Evolutionary conservation across 1,140 invertebrate genomes (phyloP).

Genomic region (Nymphalis io): DNA sequence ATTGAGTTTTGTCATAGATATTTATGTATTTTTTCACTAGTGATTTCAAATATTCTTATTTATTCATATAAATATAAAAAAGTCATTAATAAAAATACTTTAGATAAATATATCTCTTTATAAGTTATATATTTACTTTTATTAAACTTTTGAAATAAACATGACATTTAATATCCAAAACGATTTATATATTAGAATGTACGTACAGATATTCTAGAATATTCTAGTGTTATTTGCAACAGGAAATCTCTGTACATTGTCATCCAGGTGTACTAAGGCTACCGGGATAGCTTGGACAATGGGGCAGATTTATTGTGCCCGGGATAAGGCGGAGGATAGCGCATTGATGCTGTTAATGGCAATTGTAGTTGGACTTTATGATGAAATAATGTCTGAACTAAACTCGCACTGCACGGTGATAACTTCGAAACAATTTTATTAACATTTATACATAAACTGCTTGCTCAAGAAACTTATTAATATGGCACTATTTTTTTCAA

Average conservation of each 20-base stretch:
- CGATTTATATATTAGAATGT: background rate
- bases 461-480: background rate
- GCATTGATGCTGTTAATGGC: slow-evolving; percentile 3
- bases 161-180: background rate
- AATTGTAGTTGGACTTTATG: background rate
- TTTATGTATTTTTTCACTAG: background rate
- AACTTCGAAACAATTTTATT: too few relatives aligned
- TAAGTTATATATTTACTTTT: too few relatives aligned
- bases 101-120: too few relatives aligned
- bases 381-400: background rate
- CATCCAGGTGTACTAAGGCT: slow-evolving; percentile 4
- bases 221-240: slow-evolving; percentile 1
- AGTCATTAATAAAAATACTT: too few relatives aligned
- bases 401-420: too few relatives aligned
- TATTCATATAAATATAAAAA: too few relatives aligned
- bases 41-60: too few relatives aligned
- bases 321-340: slow-evolving; percentile 3
- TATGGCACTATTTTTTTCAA: too few relatives aligned
- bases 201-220: background rate
- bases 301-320: background rate
- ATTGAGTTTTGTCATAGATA: background rate
- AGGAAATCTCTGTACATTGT: slow-evolving; percentile 6
- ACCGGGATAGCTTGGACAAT: slow-evolving; percentile 9
- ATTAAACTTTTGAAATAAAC: background rate
- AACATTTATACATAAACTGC: too few relatives aligned